Percentiles rank a stretch among this genome's conserved stretches.
These are phyloP conservation scores for Laticauda colubrina DNA, from an alignment of 2,113 vertebrate species.

Conservation along the genomic window DNA sequence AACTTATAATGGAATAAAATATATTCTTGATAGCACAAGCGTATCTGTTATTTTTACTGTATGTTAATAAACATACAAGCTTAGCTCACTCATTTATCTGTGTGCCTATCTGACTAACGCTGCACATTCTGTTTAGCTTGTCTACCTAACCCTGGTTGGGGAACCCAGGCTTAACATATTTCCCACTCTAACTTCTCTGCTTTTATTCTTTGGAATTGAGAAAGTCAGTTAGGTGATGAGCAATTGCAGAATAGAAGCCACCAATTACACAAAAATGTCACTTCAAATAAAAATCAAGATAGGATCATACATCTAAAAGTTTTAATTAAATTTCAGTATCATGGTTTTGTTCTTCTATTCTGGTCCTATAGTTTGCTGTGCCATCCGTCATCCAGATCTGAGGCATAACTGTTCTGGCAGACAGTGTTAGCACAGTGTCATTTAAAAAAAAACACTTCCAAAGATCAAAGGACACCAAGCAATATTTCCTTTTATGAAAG, in stretches of 20 bases:
- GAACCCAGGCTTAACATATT: too few relatives aligned
- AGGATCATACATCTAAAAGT: too few relatives aligned
- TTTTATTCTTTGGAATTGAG: not conserved
- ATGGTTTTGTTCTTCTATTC: not conserved
- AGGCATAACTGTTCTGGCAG: not conserved
- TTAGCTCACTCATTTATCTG: too few relatives aligned
- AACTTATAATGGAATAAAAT: too few relatives aligned
- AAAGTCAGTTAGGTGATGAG: not conserved
- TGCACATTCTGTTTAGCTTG: too few relatives aligned
- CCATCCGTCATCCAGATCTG: not conserved
- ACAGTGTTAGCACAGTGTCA: too few relatives aligned
- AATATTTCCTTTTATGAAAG: not conserved
- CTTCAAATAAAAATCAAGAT: not conserved
- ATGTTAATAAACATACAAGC: too few relatives aligned
- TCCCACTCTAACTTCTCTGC: not conserved
- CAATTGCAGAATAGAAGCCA: not conserved
- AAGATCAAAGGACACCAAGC: not conserved
- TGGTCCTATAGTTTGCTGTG: not conserved
- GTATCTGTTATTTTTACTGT: too few relatives aligned
- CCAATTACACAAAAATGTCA: not conserved
- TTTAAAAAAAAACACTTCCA: not conserved
- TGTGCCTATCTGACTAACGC: too few relatives aligned
- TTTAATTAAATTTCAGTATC: not conserved
- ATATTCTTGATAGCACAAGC: too few relatives aligned
- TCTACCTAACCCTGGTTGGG: too few relatives aligned